phyloP scores from a whole-genome alignment of 2,113 vertebrate species.

The Shinisaurus crocodilurus region DNA sequence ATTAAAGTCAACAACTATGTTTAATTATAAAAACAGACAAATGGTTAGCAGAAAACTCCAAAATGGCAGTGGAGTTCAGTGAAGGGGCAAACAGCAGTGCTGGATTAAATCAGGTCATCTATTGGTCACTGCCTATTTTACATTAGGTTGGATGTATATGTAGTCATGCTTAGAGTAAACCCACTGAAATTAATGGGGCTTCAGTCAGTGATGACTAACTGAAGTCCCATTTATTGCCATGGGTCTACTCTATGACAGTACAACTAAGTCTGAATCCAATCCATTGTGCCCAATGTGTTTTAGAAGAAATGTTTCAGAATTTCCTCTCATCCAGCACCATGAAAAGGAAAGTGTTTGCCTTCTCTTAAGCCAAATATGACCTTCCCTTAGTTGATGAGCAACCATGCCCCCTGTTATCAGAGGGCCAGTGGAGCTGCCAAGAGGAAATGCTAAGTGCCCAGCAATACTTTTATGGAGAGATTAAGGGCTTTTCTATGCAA shows the following conservation, averaged over 20 bases:
- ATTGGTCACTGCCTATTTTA: background rate
- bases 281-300: background rate
- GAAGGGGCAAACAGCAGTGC: background rate
- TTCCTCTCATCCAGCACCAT: background rate
- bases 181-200: too few relatives aligned
- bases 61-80: background rate
- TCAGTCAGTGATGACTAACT: too few relatives aligned
- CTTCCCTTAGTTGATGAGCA: background rate
- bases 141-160: background rate
- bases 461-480: too few relatives aligned
- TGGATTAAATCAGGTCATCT: background rate
- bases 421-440: background rate
- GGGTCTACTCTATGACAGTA: too few relatives aligned
- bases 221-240: too few relatives aligned
- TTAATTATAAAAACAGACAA: conserved; percentile 1
- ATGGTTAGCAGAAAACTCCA: background rate
- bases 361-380: background rate
- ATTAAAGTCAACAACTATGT: background rate
- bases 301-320: background rate
- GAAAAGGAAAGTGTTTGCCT: background rate
- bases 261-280: too few relatives aligned
- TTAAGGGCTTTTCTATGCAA: too few relatives aligned
- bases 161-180: background rate
- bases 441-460: background rate
- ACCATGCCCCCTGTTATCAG: background rate